Conservation (phyloP, 1,140 invertebrate genomes). For the Triops longicaudatus region DNA sequence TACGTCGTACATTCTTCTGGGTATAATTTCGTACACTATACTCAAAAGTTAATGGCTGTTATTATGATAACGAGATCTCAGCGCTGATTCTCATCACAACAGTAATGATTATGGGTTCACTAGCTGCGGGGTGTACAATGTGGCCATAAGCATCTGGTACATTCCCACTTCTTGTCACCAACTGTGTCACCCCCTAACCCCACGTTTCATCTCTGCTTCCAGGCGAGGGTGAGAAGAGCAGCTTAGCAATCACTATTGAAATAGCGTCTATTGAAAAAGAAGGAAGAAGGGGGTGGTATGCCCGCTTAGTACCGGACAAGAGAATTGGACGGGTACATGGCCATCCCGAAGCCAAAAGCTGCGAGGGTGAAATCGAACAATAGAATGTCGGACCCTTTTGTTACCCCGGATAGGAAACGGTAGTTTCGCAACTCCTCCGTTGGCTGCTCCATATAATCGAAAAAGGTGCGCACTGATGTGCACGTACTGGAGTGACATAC, state of each 20-base stretch:
- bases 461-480: not conserved
- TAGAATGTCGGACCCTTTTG: not conserved
- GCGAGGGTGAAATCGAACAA: not conserved
- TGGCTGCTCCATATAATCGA: not conserved
- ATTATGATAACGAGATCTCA: not conserved
- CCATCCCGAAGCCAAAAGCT: not conserved
- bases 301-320: not conserved
- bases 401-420: not conserved
- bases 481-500: not conserved
- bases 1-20: no score
- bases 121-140: not conserved
- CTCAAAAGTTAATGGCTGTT: no score
- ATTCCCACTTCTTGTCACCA: not conserved
- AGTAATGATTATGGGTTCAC: not conserved
- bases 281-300: not conserved
- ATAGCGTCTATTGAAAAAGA: not conserved
- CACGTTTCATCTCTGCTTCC: not conserved
- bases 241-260: not conserved
- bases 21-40: not conserved
- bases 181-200: not conserved
- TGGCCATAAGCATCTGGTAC: not conserved
- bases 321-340: not conserved
- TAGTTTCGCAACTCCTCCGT: not conserved
- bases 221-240: slow-evolving; percentile 10
- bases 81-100: not conserved